Evolutionary conservation across 2,797 vertebrate species (phyloP).

Genomic region (Sphenopsis melanotis): DNA sequence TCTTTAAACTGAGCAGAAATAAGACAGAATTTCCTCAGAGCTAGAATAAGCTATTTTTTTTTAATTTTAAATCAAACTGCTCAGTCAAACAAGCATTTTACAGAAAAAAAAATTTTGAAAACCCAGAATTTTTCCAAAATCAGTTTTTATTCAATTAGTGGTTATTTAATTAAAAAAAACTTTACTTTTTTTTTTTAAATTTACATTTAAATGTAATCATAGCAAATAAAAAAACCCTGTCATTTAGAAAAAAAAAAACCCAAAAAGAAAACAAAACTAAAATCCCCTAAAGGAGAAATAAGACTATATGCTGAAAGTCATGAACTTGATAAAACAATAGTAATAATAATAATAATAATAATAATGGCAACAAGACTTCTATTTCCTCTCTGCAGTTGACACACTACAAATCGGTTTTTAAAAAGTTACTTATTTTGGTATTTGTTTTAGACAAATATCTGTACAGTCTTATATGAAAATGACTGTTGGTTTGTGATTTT

Average conservation of each 20-base stretch:
- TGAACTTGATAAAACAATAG: neutral
- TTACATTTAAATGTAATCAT: neutral
- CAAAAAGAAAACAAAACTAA: neutral
- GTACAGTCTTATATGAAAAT: neutral
- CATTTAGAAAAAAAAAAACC: neutral
- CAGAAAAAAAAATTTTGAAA: neutral
- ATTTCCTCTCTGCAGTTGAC: neutral
- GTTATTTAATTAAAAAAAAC: neutral
- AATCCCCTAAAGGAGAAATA: neutral
- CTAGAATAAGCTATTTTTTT: neutral
- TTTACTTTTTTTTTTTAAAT: neutral
- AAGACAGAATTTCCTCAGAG: neutral
- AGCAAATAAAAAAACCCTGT: neutral
- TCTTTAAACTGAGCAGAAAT: neutral
- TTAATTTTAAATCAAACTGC: neutral
- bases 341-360: neutral
- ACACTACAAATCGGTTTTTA: neutral
- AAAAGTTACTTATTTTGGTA: neutral
- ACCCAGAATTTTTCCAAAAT: neutral
- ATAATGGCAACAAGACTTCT: neutral
- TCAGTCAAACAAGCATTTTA: neutral
- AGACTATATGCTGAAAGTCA: neutral
- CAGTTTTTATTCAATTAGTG: neutral
- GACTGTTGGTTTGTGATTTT: slow-evolving; percentile 18
- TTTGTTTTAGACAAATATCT: slow-evolving; percentile 13